Conservation (phyloP, 2,888 invertebrate species). For the Pseudeuparius sepicola region DNA sequence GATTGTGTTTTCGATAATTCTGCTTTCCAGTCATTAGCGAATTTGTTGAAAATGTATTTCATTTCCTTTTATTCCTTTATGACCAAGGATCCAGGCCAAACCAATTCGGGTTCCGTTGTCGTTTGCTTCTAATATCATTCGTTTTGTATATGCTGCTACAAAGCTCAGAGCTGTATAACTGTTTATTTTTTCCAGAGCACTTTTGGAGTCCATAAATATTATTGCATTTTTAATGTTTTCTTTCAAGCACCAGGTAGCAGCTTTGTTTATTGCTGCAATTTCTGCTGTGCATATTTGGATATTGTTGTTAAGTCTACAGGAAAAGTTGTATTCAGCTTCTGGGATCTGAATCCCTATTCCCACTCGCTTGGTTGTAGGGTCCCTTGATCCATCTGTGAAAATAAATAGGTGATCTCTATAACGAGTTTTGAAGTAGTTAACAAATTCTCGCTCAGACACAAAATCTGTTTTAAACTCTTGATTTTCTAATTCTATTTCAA, state of each 20-base stretch:
- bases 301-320: not conserved
- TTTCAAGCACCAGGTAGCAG: not conserved
- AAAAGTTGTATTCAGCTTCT: no score
- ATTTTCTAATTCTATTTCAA: no score
- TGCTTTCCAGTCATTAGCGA: not conserved
- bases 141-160: not conserved
- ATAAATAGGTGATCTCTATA: no score
- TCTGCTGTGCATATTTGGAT: constrained; percentile 1
- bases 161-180: not conserved
- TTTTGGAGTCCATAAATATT: constrained; percentile 1
- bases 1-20: not conserved
- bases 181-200: constrained; percentile 1
- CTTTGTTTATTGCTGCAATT: constrained; percentile 1
- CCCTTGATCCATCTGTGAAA: no score
- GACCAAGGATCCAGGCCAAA: not conserved
- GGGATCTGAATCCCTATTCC: no score
- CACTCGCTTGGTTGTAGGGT: no score
- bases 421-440: no score
- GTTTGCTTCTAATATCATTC: not conserved
- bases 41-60: not conserved
- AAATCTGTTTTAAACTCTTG: no score
- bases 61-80: not conserved
- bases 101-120: not conserved
- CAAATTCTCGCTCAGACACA: no score
- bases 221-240: not conserved